These are phyloP conservation scores for Micrastur ruficollis DNA, from an alignment of 2,797 vertebrate genomes.

Conservation along the genomic window DNA sequence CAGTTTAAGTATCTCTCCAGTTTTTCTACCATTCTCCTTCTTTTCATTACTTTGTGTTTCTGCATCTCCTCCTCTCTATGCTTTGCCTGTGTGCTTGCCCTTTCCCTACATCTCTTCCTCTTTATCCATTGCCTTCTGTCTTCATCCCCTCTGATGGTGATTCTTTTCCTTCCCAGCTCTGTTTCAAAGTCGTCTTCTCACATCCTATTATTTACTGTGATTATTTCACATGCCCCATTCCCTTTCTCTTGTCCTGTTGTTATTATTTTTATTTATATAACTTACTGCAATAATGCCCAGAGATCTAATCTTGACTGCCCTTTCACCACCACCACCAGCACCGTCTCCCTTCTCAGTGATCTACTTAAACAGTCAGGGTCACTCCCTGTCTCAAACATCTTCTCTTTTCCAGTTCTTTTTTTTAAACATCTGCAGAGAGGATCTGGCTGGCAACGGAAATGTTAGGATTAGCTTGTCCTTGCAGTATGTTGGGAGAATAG, in stretches of 20 bases:
- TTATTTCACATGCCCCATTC: background rate
- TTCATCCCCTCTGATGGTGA: background rate
- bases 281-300: background rate
- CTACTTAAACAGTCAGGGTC: background rate
- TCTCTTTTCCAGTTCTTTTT: background rate
- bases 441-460: background rate
- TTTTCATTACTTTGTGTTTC: background rate
- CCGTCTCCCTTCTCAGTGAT: background rate
- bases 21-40: background rate
- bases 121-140: background rate
- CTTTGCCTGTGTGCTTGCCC: background rate
- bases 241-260: background rate
- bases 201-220: background rate
- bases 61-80: background rate
- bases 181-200: background rate
- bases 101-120: background rate
- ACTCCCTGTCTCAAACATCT: background rate
- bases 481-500: background rate
- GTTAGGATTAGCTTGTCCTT: background rate
- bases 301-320: background rate
- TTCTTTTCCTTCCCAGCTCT: background rate
- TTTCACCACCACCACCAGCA: background rate
- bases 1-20: background rate
- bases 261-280: background rate
- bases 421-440: accelerated